Conservation (phyloP, 2,888 invertebrate species). For the Melikaiella ostensackeni region DNA sequence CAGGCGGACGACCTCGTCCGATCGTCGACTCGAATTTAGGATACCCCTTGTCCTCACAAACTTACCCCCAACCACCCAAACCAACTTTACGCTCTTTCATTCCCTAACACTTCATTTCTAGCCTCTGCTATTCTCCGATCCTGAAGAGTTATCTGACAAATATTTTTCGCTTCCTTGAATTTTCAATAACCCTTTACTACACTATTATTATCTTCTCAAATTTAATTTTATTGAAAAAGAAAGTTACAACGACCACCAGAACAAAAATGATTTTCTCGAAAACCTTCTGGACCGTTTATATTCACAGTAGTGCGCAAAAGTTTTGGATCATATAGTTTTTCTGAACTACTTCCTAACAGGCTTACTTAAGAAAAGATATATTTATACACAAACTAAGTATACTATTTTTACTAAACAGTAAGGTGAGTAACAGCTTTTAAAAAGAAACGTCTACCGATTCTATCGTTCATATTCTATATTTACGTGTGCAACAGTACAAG, state of each 20-base stretch:
- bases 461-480: no score
- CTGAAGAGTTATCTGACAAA: neutral
- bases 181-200: neutral
- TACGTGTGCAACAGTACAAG: no score
- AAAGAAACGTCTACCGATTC: no score
- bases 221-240: neutral
- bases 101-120: neutral
- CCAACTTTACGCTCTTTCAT: neutral
- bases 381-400: no score
- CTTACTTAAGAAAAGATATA: no score
- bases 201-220: no score
- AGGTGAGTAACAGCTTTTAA: no score
- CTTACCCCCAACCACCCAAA: neutral
- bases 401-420: no score
- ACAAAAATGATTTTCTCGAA: neutral
- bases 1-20: slow-evolving; percentile 68
- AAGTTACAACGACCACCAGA: neutral
- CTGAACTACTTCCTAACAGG: no score
- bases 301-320: no score
- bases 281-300: neutral
- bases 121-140: neutral
- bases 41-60: slow-evolving; percentile 53
- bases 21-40: slow-evolving; percentile 56
- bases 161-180: neutral
- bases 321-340: no score